phyloP scores from a whole-genome alignment of 2,888 invertebrate species.

The Blastobasis adustella region DNA sequence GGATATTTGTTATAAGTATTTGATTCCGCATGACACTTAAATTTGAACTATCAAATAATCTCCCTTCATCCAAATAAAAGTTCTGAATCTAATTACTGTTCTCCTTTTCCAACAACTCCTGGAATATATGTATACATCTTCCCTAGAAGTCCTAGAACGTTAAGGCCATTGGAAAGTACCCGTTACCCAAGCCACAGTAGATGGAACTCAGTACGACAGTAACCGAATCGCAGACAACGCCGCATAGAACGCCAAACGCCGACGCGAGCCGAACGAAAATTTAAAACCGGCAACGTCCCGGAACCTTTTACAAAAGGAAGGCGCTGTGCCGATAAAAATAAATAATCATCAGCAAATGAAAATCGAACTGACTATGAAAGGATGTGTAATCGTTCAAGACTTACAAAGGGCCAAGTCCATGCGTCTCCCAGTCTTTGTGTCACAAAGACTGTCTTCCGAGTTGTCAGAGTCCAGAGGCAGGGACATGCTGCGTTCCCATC shows the following conservation, averaged over 20 bases:
- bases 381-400: slow-evolving; percentile 38
- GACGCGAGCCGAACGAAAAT: slow-evolving; percentile 36
- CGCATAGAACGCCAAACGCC: slow-evolving; percentile 27
- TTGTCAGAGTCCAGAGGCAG: slow-evolving; percentile 74
- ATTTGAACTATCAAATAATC: too few species aligned
- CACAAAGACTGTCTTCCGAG: slow-evolving; percentile 60
- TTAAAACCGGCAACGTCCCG: slow-evolving; percentile 10
- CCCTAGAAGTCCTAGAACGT: too few species aligned
- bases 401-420: slow-evolving; percentile 93
- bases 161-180: too few species aligned
- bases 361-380: slow-evolving; percentile 54
- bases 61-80: too few species aligned
- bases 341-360: slow-evolving; percentile 68
- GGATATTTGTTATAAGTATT: too few species aligned
- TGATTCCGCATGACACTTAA: too few species aligned
- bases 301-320: slow-evolving; percentile 42
- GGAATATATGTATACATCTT: too few species aligned
- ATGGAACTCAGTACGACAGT: slow-evolving; percentile 40
- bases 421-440: slow-evolving; percentile 75
- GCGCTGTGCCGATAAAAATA: slow-evolving; percentile 69
- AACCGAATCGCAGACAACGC: slow-evolving; percentile 26
- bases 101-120: too few species aligned
- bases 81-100: too few species aligned
- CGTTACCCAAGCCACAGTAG: background rate
- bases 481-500: slow-evolving; percentile 83